Evolutionary conservation across 2,113 vertebrate genomes (phyloP).

Genomic region (Chloebia gouldiae): DNA sequence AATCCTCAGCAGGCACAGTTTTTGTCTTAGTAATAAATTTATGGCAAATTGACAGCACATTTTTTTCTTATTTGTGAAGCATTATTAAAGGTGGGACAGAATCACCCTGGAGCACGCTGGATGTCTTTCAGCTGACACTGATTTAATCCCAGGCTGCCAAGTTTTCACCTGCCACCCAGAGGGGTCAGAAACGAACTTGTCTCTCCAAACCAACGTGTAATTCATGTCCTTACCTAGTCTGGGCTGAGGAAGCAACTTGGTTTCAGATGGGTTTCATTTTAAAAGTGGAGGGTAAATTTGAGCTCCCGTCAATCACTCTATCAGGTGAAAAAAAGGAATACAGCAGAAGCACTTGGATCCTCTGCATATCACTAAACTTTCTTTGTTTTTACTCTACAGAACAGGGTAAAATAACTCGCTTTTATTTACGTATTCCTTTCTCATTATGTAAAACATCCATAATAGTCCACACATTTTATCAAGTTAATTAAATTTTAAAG

Average conservation of each 20-base stretch:
- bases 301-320: neutral
- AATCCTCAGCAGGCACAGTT: neutral
- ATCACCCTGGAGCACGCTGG: neutral
- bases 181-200: neutral
- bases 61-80: neutral
- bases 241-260: neutral
- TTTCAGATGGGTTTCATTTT: neutral
- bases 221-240: neutral
- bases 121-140: neutral
- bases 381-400: neutral
- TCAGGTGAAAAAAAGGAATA: too few species aligned
- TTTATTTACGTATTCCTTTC: neutral
- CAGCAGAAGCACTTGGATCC: neutral
- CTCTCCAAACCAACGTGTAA: neutral
- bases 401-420: neutral
- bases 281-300: neutral
- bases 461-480: neutral
- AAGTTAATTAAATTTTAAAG: neutral
- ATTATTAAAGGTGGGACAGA: neutral
- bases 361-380: neutral
- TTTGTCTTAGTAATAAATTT: neutral
- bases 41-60: neutral
- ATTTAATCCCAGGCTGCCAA: neutral
- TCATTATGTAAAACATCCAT: neutral
- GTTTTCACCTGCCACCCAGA: neutral